Evolutionary conservation across 64 coral and sea anemone genomes (phyloP).

Genomic region (Platygyra sinensis): DNA sequence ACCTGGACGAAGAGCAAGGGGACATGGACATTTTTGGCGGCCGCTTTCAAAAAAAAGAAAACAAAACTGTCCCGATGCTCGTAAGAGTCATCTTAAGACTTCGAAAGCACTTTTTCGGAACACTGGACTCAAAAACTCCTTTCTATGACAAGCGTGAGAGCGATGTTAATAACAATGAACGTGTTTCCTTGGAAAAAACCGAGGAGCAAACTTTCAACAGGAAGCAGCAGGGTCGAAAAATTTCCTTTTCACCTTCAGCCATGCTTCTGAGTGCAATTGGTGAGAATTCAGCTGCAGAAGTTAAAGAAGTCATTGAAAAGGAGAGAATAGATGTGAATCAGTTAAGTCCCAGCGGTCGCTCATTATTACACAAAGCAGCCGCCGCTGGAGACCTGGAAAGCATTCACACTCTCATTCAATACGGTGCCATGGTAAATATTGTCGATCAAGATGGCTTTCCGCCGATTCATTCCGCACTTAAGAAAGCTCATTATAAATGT

Average conservation of each 20-base stretch:
- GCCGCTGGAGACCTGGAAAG: conserved; percentile 79
- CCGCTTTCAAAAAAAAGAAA: background rate
- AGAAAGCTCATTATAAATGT: conserved; percentile 79
- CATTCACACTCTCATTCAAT: conserved; percentile 79
- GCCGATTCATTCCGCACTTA: conserved; percentile 71
- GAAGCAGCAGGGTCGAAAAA: conserved; percentile 30
- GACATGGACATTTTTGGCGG: conserved; percentile 73
- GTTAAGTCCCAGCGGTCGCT: conserved; percentile 80
- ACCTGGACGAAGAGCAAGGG: conserved; percentile 83
- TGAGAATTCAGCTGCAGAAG: conserved; percentile 75
- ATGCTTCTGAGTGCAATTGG: conserved; percentile 85
- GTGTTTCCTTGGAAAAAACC: background rate
- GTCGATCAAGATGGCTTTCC: conserved; percentile 79
- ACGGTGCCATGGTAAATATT: conserved; percentile 77
- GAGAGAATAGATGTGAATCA: conserved; percentile 84
- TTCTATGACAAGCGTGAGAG: conserved; percentile 7
- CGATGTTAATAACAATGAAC: conserved; percentile 48
- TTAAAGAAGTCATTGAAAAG: conserved; percentile 84
- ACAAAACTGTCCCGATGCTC: conserved; percentile 60
- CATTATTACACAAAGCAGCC: conserved; percentile 85
- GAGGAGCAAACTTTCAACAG: background rate
- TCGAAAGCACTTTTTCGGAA: conserved; percentile 85
- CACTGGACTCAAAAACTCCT: conserved; percentile 37
- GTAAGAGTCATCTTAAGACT: conserved; percentile 77
- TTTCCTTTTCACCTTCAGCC: conserved; percentile 83